phyloP scores from a whole-genome alignment of 2,113 vertebrate species.

The Gobius niger region DNA sequence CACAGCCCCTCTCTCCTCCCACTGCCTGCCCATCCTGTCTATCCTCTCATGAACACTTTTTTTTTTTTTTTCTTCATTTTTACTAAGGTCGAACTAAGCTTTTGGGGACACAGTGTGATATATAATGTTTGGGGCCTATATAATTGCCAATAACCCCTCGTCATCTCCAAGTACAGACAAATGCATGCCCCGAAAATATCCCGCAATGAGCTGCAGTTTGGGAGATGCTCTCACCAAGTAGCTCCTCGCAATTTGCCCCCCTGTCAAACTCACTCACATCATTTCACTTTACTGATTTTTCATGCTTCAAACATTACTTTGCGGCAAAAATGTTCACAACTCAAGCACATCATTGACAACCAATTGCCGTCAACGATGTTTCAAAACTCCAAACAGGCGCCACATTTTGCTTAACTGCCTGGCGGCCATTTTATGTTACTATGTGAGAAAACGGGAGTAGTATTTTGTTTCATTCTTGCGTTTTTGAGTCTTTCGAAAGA shows the following conservation, averaged over 20 bases:
- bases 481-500: no score
- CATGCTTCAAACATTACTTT: neutral
- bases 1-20: constrained; percentile 37
- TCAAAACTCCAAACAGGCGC: no score
- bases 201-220: neutral
- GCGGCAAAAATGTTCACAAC: neutral
- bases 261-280: neutral
- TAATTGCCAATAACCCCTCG: no score
- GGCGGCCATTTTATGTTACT: no score
- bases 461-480: no score
- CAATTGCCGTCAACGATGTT: neutral
- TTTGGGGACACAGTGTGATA: no score
- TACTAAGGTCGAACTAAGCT: no score
- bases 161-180: neutral
- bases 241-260: neutral
- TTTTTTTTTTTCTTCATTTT: constrained; percentile 21
- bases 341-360: neutral
- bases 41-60: constrained; percentile 14
- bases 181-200: neutral
- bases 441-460: no score
- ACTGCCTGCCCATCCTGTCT: constrained; percentile 8
- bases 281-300: neutral
- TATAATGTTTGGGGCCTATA: no score
- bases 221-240: neutral
- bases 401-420: no score